Evolutionary conservation across 2,888 invertebrate genomes (phyloP).

Genomic region (Cerastis leucographa): DNA sequence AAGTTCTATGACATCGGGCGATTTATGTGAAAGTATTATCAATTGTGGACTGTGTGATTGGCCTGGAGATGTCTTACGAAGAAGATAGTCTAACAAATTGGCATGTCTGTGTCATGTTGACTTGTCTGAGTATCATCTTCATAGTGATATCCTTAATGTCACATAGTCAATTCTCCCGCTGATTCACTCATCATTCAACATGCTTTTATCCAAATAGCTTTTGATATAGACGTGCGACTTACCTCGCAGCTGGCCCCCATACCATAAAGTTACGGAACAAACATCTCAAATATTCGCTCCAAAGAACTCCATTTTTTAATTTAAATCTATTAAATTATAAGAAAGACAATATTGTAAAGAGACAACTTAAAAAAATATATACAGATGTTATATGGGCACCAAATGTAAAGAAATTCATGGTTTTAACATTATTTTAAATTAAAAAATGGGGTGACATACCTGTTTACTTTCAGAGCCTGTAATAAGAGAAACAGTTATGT

Average conservation of each 20-base stretch:
- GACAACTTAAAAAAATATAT: conserved; percentile 41
- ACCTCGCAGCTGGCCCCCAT: conserved; percentile 55
- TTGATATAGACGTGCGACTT: conserved; percentile 56
- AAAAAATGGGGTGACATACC: conserved; percentile 62
- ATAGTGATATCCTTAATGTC: conserved; percentile 27
- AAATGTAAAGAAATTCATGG: conserved; percentile 51
- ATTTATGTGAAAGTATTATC: conserved; percentile 70
- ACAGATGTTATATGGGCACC: conserved; percentile 38
- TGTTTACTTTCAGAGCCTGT: conserved; percentile 61
- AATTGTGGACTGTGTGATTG: conserved; percentile 45
- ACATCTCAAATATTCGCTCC: conserved; percentile 62
- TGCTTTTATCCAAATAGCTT: conserved; percentile 55
- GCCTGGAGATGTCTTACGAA: conserved; percentile 23
- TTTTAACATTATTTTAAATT: conserved; percentile 56
- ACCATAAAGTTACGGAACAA: conserved; percentile 45
- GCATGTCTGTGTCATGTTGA: conserved; percentile 1
- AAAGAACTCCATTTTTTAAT: conserved; percentile 69
- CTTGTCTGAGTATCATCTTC: conserved; percentile 24
- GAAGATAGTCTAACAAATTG: conserved; percentile 10
- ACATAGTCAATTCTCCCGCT: conserved; percentile 29
- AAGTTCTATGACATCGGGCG: conserved; percentile 71
- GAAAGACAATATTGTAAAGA: conserved; percentile 56
- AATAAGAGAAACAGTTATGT: conserved; percentile 64
- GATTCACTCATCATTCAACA: conserved; percentile 56
- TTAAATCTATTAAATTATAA: conserved; percentile 46